Evolutionary conservation across 2,888 invertebrate genomes (phyloP), one percentile per base, ranked within the genome.

Genomic region (Latheticus oryzae): DNA sequence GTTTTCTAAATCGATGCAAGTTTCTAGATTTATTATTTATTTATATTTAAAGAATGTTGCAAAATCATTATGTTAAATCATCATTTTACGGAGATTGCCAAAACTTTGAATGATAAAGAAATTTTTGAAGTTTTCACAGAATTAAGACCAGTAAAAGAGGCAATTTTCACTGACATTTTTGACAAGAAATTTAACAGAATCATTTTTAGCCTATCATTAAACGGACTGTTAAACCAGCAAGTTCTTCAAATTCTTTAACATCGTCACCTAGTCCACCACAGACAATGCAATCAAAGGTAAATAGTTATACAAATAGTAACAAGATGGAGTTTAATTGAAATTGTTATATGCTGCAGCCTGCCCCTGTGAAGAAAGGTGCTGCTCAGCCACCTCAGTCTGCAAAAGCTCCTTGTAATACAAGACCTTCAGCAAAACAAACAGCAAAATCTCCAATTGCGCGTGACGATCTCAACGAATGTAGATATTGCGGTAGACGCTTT

Each of bases 401-500:
- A 4, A 63, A 65, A 26, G 65, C 70, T 1, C 75, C 75, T n/a
- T 63, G 68, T 2, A 62, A 67, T 2, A 54, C 58, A 8, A 65
- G 73, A 42, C 73, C 73, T 2, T 74, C 78, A 5, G 64, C 73
- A 17, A 72, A 70, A 48, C 69, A 70, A 45, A 42, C 67, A 1
- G 61, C 67, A 2, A 70, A 68, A 57, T 66, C 72, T 7, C 70
- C 74, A 13, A 73, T 78, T 26, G 73, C 72, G 16, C 66, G 79
- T 48, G 76, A 79, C 62, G 80, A 81, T 61, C 73, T 87, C 51
- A 78, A 75, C 0, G 72, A 83, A 7, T 96, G 96, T 77, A 79
- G 81, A 16, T 84, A 87, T 60, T 97, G 96, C 77, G 87, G 88
- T 0, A 85, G 96, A 0, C 83, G 85, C 9, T 96, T 97, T 78